Base-by-base conservation (phyloP, 2,797 vertebrate species). In the Sitta carolinensis region DNA sequence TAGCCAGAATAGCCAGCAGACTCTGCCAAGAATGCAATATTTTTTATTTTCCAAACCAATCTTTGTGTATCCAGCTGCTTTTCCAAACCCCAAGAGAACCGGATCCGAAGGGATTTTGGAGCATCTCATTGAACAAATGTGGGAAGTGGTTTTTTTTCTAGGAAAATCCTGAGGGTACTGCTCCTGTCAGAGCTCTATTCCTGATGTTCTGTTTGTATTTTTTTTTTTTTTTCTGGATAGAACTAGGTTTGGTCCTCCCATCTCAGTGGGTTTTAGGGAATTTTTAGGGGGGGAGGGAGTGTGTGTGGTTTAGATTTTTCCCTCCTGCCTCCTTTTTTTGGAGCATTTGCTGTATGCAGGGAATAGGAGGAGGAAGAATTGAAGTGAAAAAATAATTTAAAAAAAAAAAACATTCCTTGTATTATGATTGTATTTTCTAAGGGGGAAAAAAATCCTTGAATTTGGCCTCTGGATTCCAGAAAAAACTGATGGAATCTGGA, bases 11-110 rank as follows among this genome's bases (percentile, higher is more conserved):
- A 84, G 88, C 94, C 97, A 93, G 27, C 91, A 94, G 93, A 78
- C 96, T 96, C 84, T 90, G 95, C 93, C 70, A 80, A 63, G 52
- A 94, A 97, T 70, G 96, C 97, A 94, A 96, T 92, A 92, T 96
- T 94, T 94, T 97, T 76, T 90, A 42, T 87, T 89, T 88, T 76
- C 92, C 93, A 73, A 97, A 90, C 89, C 89, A 20, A 8, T 93
- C 90, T 95, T 95, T 93, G 95, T 82, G 78, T 91, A 55, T 95
- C 90, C 92, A 70, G 93, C 96, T 96, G 68, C 96, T 95, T 94
- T 92, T 96, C 94, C 94, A 75, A 82, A 36, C 38, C 57, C 52
- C 0, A 13, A 2, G 70, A 73, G 51, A 75, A 29, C 14, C 14
- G 0, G 0, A n/a, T 20, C 17, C 9, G 0, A 43, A 90, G 88